Base-by-base conservation (phyloP, 2,888 invertebrate species). In the Oscheius sp. region DNA sequence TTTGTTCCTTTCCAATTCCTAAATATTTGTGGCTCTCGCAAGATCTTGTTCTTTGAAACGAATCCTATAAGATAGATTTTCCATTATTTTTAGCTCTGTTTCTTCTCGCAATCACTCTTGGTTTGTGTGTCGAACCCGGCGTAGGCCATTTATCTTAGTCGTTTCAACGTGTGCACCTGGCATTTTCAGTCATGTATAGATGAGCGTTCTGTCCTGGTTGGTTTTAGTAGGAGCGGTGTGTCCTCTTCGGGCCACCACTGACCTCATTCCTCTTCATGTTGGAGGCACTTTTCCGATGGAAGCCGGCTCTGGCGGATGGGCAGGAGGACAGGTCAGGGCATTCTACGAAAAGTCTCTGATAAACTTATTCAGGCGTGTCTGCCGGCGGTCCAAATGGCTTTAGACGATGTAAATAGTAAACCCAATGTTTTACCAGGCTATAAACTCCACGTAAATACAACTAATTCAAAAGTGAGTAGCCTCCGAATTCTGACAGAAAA, bases 221-320 rank as follows among this genome's bases (percentile, higher is more conserved):
- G 65, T 65, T 20, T 33, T 65, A 37, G 65, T 65, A 34, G 65
- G 65, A 23, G 46, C 61, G 20, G 37, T 68, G 25, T 68, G 68
- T 50, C 58, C 48, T 23, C 48, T 61, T 48, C 61, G 37, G 58
- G 68, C 48, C 53, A 74, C 75, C 55, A 75, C 75, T 53, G 75
- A 78, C 15, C 74, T 71, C 64, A 72, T 80, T 23, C 70, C 73
- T 33, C 78, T 96, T 83, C 94, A 96, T 89, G 94, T 96, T 88
- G 98, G 96, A 66, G 97, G 95, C 65, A 96, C 97, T 86, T 98
- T 98, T 88, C 97, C 98, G 42, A 96, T 97, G 90, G 88, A 88
- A 27, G 80, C 82, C 2, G 82, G 83, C 5, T 76, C 82, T 86
- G 94, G 95, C 61, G 96, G 96, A 82, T 97, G 96, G 96, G 95